A percentile compares a stretch with the other conserved stretches of the same genome.
Evolutionary conservation across 2,797 vertebrate species (phyloP).

Genomic region (Tolypeutes matacus): DNA sequence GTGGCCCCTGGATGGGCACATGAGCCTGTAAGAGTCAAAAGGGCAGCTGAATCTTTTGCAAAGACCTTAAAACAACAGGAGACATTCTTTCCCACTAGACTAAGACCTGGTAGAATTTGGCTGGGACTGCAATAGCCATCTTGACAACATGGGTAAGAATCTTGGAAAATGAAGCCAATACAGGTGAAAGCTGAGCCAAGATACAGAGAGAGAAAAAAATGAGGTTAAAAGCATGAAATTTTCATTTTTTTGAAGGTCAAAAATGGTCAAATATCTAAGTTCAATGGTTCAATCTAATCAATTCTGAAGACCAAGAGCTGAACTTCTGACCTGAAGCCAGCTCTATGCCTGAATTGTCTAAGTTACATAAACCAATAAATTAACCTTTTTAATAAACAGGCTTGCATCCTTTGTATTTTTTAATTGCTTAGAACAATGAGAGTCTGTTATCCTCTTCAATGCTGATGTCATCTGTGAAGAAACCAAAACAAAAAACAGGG

Average conservation of each 20-base stretch:
- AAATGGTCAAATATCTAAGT: background rate
- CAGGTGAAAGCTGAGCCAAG: background rate
- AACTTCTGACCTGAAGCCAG: background rate
- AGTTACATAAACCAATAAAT: background rate
- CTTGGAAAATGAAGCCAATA: background rate
- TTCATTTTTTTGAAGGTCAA: background rate
- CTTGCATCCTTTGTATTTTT: background rate
- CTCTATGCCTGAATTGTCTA: background rate
- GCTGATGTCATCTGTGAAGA: background rate
- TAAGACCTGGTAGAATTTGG: background rate
- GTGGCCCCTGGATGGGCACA: fast-evolving
- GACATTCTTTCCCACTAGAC: background rate
- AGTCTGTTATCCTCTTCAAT: background rate
- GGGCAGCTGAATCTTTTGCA: background rate
- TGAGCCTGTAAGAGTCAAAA: background rate
- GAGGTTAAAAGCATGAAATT: background rate
- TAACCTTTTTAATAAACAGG: background rate
- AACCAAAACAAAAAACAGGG: background rate
- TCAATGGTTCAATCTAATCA: background rate
- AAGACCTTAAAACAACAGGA: background rate
- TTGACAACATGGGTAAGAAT: background rate
- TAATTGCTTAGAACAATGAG: background rate
- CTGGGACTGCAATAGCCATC: background rate
- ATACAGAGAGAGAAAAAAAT: background rate
- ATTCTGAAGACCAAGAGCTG: background rate